Evolutionary conservation across 2,888 invertebrate genomes (phyloP).

Genomic region (Thecocarcelia acutangulata): DNA sequence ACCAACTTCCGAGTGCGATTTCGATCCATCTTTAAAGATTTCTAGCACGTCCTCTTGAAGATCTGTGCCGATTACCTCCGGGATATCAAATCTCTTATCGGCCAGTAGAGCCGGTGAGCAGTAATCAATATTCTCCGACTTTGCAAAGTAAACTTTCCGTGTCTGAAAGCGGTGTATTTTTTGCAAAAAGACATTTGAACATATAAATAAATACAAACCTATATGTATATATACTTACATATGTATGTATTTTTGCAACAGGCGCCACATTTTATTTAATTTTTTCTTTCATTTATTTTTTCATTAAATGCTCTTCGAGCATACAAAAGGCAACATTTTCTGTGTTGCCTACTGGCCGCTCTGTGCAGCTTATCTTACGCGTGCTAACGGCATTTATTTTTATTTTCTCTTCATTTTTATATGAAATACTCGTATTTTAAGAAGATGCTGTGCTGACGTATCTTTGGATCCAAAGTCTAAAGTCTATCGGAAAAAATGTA

Average conservation of each 20-base stretch:
- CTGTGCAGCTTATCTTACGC: conserved; percentile 22
- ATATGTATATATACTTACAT: not conserved
- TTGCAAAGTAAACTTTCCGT: too few species aligned
- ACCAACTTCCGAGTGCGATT: too few species aligned
- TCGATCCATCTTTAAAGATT: too few species aligned
- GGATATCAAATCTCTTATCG: too few species aligned
- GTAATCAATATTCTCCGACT: too few species aligned
- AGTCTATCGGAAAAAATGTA: conserved; percentile 55
- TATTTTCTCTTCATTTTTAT: conserved; percentile 5
- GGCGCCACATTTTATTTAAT: conserved; percentile 11
- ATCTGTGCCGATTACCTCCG: too few species aligned
- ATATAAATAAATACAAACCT: too few species aligned
- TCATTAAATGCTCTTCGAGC: conserved; percentile 31
- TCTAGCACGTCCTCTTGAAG: too few species aligned
- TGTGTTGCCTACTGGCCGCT: not conserved
- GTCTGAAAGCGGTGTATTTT: too few species aligned
- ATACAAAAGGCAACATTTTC: conserved; percentile 18
- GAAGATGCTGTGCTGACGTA: conserved; percentile 59
- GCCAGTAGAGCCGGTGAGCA: too few species aligned
- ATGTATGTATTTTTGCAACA: not conserved
- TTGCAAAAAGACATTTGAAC: too few species aligned
- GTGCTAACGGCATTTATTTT: conserved; percentile 36
- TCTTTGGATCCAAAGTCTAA: conserved; percentile 66
- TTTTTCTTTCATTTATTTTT: conserved; percentile 20
- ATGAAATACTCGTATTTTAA: conserved; percentile 2